Evolutionary conservation across 2,797 vertebrate species (phyloP), one percentile per base, ranked within the genome.

Genomic region (Lagocephalus sceleratus): DNA sequence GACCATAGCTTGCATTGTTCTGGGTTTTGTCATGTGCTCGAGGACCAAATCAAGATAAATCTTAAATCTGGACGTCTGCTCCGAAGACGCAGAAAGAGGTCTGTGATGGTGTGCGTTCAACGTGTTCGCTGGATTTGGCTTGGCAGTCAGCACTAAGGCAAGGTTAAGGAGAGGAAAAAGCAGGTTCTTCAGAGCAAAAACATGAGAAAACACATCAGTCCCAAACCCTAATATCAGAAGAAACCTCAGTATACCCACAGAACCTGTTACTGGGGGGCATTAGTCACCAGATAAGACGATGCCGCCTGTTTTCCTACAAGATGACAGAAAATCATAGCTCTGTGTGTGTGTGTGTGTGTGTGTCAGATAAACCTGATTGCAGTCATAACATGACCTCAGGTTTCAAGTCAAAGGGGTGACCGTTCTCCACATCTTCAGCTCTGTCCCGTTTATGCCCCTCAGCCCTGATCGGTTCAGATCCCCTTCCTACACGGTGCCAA

Each of bases 101-200:
- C 12, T 16, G 54, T 25, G 38, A 60, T 48, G 0, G 16, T 47
- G 49, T 47, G 54, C 16, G 14, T 50, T 56, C 60, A 16, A 15
- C 38, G 47, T 66, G 61, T 75, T 71, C 19, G 14, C 29, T 57
- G 41, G 63, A 60, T 65, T 75, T 72, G 3, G 58, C 76, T 79
- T 87, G 85, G 83, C 83, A 85, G 82, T 85, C 68, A 69, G 78
- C 81, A 85, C 79, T 68, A 79, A 83, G 81, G 80, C 82, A 78
- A 71, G 45, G 38, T 64, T 6, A 63, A 68, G 58, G 44, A 60
- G 29, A 53, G 10, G n/a, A 45, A 51, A 63, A 60, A 41, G 29
- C 1, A 0, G 47, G 20, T 54, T 67, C 40, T 39, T 42, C 11
- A 22, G 51, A 35, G 66, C 25, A 46, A 66, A 62, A 14, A 20